Conservation (phyloP, 2,888 invertebrate genomes). For the Netelia virgata region DNA sequence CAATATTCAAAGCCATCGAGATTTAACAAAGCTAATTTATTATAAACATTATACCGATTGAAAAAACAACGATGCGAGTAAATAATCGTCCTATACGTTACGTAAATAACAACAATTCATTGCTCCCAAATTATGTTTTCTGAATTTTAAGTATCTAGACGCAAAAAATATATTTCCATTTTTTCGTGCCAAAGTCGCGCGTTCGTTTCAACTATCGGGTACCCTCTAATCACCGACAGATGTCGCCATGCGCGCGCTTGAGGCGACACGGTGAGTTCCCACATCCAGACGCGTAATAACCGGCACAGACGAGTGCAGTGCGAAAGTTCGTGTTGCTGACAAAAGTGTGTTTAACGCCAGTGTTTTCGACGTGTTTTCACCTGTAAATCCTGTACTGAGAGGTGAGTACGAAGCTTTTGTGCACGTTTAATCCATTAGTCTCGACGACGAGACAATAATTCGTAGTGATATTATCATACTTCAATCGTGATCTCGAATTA, state of each 20-base stretch:
- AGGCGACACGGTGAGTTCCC: constrained; percentile 45
- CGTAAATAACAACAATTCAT: too few species aligned
- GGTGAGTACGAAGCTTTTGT: constrained; percentile 44
- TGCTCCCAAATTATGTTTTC: too few species aligned
- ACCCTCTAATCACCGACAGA: constrained; percentile 18
- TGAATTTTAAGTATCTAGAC: too few species aligned
- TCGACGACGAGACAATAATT: background rate
- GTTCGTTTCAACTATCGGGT: background rate
- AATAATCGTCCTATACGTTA: too few species aligned
- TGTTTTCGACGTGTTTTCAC: constrained; percentile 59
- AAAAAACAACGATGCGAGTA: too few species aligned
- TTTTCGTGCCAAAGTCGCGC: background rate
- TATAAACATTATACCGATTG: too few species aligned
- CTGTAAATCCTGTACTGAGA: constrained; percentile 36
- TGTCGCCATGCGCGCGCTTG: constrained; percentile 38
- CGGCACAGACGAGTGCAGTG: constrained; percentile 64
- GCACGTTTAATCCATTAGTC: background rate
- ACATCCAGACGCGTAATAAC: constrained; percentile 60
- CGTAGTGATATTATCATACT: constrained; percentile 25
- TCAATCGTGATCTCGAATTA: constrained; percentile 24
- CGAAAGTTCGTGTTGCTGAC: constrained; percentile 56
- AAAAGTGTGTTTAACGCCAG: constrained; percentile 54
- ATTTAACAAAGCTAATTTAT: too few species aligned
- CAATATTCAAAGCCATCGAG: too few species aligned
- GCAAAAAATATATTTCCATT: background rate